Percentiles rank a stretch among this genome's conserved stretches.
Conservation (phyloP, 2,797 vertebrate species). For the Crocidura indochinensis region DNA sequence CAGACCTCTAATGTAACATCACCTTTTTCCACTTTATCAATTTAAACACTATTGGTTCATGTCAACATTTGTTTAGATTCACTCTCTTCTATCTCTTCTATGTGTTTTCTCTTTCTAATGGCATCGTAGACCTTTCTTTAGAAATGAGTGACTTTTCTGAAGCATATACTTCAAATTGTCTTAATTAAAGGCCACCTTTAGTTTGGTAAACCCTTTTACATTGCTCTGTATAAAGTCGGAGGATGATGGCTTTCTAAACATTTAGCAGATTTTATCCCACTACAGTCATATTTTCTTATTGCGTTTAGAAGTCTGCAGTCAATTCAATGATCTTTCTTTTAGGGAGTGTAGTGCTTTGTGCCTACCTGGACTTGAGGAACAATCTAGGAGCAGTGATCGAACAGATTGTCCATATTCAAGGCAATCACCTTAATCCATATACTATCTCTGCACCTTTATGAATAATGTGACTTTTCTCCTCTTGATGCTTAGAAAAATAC, state of each 20-base stretch:
- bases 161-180: neutral
- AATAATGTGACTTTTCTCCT: neutral
- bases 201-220: neutral
- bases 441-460: neutral
- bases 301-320: neutral
- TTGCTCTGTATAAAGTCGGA: neutral
- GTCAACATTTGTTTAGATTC: neutral
- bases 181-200: neutral
- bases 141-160: neutral
- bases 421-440: too few relatives aligned
- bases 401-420: too few relatives aligned
- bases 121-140: neutral
- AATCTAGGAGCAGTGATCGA: too few relatives aligned
- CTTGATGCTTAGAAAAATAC: neutral
- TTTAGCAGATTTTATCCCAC: conserved; percentile 1
- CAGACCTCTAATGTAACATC: neutral
- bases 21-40: neutral
- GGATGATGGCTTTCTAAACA: neutral
- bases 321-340: neutral
- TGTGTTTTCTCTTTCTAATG: neutral
- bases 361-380: too few relatives aligned
- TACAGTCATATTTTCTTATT: neutral
- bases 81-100: neutral
- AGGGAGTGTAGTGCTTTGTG: too few relatives aligned
- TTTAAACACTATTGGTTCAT: neutral